Evolutionary conservation across 2,797 vertebrate genomes (phyloP), one percentile per base, ranked within the genome.

Genomic region (Rhincodon typus): DNA sequence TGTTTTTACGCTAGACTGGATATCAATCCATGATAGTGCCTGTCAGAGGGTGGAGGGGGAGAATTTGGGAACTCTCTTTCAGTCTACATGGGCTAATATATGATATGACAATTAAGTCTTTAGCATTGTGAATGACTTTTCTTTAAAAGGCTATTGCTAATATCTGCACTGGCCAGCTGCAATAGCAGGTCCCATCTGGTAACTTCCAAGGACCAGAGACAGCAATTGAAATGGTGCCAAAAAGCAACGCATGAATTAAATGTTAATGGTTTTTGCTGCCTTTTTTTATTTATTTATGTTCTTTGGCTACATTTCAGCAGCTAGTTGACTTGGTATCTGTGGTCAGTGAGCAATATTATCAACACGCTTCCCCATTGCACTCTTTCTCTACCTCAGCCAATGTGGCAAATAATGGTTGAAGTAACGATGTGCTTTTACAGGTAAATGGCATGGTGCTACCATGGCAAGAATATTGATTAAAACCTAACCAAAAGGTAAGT

Each of bases 231-330:
- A 72, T n/a, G 46, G 42, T 94, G 93, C 67, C 93, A 94, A 53
- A 38, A 69, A 72, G 38, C 69, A 72, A 21, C 21, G 66, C n/a
- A 27, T 94, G 93, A 94, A 72, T 94, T 94, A 94, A 94, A 94
- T 42, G 74, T 53, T 42, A 74, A 94, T 72, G n/a, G 38, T 23
- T 50, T 23, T 94, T 94, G 72, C 50, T 94, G 70, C 53, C 57
- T 74, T 95, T 70, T 10, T 34, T 53, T 21, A 95, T 74, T 53
- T 95, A 95, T 95, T 95, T 94, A 46, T 95, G 94, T 95, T 77
- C 46, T 95, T 95, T 77, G 46, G 69, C 69, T 77, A 74, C 4
- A 70, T 50, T 94, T 94, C 93, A 94, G 67, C 93, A 72, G 38
- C 66, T 69, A 25, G 15, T 38, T 70, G 66, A 94, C 93, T 70